A percentile compares a stretch with the other conserved stretches of the same genome.
Conservation (phyloP, 2,888 invertebrate species). For the Leptopilina syphax region DNA sequence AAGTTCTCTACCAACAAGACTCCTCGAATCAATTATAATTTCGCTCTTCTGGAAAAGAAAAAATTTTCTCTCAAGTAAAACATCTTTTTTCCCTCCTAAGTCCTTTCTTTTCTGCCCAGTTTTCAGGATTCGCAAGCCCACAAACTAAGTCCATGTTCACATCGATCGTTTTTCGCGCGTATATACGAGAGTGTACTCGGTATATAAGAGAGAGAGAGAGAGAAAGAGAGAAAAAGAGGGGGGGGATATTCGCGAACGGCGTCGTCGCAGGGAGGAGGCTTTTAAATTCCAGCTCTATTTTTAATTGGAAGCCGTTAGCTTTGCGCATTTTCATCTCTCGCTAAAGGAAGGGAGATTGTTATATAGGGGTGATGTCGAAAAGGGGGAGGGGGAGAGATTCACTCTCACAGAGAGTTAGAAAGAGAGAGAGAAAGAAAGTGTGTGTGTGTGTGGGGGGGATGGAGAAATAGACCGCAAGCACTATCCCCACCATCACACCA, state of each 20-base stretch:
- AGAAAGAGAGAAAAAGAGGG: too few relatives aligned
- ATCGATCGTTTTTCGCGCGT: constrained; percentile 47
- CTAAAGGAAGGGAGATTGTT: constrained; percentile 57
- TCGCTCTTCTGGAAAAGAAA: too few relatives aligned
- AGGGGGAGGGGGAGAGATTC: constrained; percentile 42
- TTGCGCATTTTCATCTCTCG: constrained; percentile 80
- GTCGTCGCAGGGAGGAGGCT: constrained; percentile 54
- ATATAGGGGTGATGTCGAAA: constrained; percentile 41
- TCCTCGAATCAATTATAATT: too few relatives aligned
- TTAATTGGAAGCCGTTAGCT: constrained; percentile 81
- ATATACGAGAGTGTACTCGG: constrained; percentile 36
- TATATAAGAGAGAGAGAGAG: constrained; percentile 9
- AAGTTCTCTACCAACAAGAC: too few relatives aligned
- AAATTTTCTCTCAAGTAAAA: too few relatives aligned
- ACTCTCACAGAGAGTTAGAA: constrained; percentile 24
- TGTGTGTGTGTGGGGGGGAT: constrained; percentile 25
- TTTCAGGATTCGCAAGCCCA: constrained; percentile 29
- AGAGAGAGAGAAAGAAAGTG: background rate
- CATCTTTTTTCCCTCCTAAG: background rate
- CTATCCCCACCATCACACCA: constrained; percentile 44
- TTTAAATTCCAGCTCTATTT: constrained; percentile 76
- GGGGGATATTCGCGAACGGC: constrained; percentile 46
- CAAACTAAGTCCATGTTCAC: constrained; percentile 40
- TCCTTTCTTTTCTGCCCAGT: background rate
- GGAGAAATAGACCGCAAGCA: constrained; percentile 56